Percentiles rank a stretch among this genome's conserved stretches.
Evolutionary conservation across 2,888 invertebrate species (phyloP).

Genomic region (Chrysina gloriosa): DNA sequence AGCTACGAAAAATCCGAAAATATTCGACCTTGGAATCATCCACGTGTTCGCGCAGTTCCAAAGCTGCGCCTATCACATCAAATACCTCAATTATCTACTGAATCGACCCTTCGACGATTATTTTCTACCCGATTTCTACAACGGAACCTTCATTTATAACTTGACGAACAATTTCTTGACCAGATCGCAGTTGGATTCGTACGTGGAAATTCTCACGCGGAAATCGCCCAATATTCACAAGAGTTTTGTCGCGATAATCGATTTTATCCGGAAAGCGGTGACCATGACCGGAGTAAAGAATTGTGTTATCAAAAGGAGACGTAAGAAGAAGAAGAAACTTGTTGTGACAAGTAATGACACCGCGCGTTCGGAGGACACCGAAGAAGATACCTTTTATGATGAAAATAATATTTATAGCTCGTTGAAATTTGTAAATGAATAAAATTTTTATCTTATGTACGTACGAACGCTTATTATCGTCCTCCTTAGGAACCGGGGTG

Average conservation of each 20-base stretch:
- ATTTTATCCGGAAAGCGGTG: neutral
- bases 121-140: constrained; percentile 73
- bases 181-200: constrained; percentile 68
- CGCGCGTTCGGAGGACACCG: constrained; percentile 40
- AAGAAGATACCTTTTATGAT: constrained; percentile 51
- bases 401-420: constrained; percentile 57
- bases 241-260: constrained; percentile 54
- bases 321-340: constrained; percentile 44
- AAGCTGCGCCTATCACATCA: constrained; percentile 70
- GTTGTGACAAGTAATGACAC: constrained; percentile 15
- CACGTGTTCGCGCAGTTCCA: constrained; percentile 77
- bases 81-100: constrained; percentile 75
- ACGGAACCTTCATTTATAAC: constrained; percentile 84
- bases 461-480: no score
- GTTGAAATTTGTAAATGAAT: constrained; percentile 49
- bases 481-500: no score
- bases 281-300: neutral
- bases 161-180: constrained; percentile 72
- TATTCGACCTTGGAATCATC: constrained; percentile 69
- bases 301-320: constrained; percentile 44
- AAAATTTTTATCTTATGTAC: constrained; percentile 7
- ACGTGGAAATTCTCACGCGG: constrained; percentile 63
- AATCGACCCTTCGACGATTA: constrained; percentile 70
- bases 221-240: constrained; percentile 59
- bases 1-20: constrained; percentile 68